Conservation (phyloP, 2,797 vertebrate species). For the Meriones psammophilus region DNA sequence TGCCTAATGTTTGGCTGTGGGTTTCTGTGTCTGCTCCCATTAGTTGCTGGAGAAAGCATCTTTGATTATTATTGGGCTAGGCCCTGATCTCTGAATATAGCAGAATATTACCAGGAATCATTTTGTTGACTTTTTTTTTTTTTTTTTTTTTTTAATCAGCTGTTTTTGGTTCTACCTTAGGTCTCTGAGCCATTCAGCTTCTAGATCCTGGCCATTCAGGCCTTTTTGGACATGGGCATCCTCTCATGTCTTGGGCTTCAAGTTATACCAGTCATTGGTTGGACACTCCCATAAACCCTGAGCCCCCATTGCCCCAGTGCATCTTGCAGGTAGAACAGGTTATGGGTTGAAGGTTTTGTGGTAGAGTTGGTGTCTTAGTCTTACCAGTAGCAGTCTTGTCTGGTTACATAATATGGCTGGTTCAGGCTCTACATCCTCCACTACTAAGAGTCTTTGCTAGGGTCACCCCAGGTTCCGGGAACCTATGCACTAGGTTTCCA, state of each 20-base stretch:
- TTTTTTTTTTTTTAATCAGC: not conserved
- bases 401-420: not conserved
- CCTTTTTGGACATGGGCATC: not conserved
- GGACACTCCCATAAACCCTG: not conserved
- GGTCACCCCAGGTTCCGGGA: not conserved
- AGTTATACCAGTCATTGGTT: not conserved
- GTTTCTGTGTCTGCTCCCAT: not conserved
- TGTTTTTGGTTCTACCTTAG: not conserved
- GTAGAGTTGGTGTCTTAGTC: not conserved
- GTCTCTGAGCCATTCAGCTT: not conserved
- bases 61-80: not conserved
- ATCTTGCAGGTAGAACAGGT: no score
- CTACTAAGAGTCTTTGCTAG: not conserved
- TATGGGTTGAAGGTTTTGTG: not conserved
- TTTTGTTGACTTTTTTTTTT: not conserved
- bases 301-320: not conserved
- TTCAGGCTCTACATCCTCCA: not conserved
- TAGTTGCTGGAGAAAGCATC: not conserved
- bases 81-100: not conserved
- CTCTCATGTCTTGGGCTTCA: not conserved
- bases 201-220: not conserved
- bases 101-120: not conserved
- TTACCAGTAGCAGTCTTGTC: not conserved
- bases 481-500: not conserved
- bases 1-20: not conserved